Percentiles rank a stretch among this genome's conserved stretches.
These are phyloP conservation scores for Sebastes variabilis DNA, from an alignment of 2,797 vertebrate species.

Conservation along the genomic window DNA sequence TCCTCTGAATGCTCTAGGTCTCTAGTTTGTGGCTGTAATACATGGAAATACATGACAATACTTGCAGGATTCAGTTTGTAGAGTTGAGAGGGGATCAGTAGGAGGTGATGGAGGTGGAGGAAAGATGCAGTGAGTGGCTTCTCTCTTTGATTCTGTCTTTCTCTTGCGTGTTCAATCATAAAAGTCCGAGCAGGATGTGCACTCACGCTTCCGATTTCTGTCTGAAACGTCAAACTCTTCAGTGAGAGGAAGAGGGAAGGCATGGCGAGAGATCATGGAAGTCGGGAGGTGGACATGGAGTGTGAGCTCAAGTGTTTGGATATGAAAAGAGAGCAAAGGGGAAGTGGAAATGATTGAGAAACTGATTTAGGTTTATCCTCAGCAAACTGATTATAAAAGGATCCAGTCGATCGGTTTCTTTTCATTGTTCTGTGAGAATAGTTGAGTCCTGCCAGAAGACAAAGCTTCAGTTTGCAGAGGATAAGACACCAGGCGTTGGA, in stretches of 20 bases:
- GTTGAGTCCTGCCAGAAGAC: constrained; percentile 14
- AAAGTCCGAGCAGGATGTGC: neutral
- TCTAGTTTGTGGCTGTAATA: too few species aligned
- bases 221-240: neutral
- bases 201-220: neutral
- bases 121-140: neutral
- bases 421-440: neutral
- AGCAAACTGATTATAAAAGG: neutral
- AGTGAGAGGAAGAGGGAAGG: neutral
- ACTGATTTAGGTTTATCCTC: neutral
- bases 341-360: neutral
- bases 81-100: neutral
- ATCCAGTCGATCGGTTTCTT: neutral
- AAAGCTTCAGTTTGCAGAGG: constrained; percentile 19
- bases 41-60: too few species aligned
- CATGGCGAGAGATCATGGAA: neutral
- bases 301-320: neutral
- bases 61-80: neutral
- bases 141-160: neutral
- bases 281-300: neutral
- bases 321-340: neutral
- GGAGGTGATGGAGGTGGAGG: neutral
- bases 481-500: constrained; percentile 6
- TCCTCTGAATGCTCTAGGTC: too few species aligned
- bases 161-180: neutral